Evolutionary conservation across 2,888 invertebrate species (phyloP).

Genomic region (Mesorhabditis belari): DNA sequence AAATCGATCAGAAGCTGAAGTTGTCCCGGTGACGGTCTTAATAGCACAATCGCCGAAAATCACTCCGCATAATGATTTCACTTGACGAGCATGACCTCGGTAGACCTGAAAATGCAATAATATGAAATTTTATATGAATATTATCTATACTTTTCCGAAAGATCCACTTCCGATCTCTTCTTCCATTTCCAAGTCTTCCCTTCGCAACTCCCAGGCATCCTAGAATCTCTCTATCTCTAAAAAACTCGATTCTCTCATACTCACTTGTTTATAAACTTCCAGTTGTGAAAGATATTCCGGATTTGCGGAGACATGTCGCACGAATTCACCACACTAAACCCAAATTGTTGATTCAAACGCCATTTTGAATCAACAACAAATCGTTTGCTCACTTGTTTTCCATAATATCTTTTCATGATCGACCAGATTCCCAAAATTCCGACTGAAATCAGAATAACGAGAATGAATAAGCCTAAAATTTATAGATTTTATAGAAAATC

Average conservation of each 20-base stretch:
- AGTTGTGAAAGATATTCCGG: slow-evolving; percentile 75
- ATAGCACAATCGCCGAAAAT: slow-evolving; percentile 50
- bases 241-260: too few species aligned
- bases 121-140: background rate
- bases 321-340: slow-evolving; percentile 24
- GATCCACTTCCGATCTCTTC: slow-evolving; percentile 73
- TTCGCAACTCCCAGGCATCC: slow-evolving; percentile 79
- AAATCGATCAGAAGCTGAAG: slow-evolving; percentile 32
- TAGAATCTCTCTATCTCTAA: slow-evolving; percentile 50
- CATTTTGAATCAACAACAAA: background rate
- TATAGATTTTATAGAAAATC: background rate
- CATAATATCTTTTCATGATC: slow-evolving; percentile 22
- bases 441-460: slow-evolving; percentile 9
- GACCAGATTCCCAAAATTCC: slow-evolving; percentile 13
- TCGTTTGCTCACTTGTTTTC: slow-evolving; percentile 35
- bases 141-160: slow-evolving; percentile 70
- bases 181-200: slow-evolving; percentile 68
- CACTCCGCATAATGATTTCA: slow-evolving; percentile 51
- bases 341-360: background rate
- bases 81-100: slow-evolving; percentile 54
- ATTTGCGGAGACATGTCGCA: slow-evolving; percentile 66
- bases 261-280: background rate
- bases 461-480: background rate
- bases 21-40: slow-evolving; percentile 44
- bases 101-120: slow-evolving; percentile 15